phyloP scores from a whole-genome alignment of 1,140 invertebrate species.

The Arion vulgaris region DNA sequence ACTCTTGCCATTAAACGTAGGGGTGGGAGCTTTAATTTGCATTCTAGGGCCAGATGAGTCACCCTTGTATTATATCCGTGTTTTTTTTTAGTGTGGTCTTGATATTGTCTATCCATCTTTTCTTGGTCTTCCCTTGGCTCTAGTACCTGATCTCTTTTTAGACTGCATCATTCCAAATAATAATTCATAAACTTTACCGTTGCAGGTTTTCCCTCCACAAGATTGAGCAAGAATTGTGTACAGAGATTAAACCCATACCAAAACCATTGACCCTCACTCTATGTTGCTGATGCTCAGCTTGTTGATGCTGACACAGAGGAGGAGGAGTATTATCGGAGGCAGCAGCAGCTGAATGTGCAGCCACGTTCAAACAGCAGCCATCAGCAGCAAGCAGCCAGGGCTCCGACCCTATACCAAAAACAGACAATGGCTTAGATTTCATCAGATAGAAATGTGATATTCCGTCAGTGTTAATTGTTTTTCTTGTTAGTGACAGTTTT shows the following conservation, averaged over 20 bases:
- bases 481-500: too few relatives aligned
- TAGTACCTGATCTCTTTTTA: too few relatives aligned
- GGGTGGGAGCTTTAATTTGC: too few relatives aligned
- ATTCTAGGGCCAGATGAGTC: too few relatives aligned
- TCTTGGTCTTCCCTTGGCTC: too few relatives aligned
- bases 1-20: too few relatives aligned
- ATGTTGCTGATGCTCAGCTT: slow-evolving; percentile 86
- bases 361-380: neutral
- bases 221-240: slow-evolving; percentile 98
- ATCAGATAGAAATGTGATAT: too few relatives aligned
- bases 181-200: too few relatives aligned
- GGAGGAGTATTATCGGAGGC: neutral
- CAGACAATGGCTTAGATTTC: slow-evolving; percentile 31
- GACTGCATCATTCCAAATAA: too few relatives aligned
- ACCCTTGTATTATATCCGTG: too few relatives aligned
- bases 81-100: too few relatives aligned
- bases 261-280: slow-evolving; percentile 97
- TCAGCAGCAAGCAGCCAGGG: neutral
- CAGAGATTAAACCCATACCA: slow-evolving; percentile 99
- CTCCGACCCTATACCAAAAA: neutral
- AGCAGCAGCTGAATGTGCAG: neutral
- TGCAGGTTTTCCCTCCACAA: slow-evolving; percentile 90
- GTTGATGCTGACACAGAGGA: slow-evolving; percentile 56
- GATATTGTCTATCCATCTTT: too few relatives aligned
- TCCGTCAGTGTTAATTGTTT: neutral